Conservation (phyloP, 2,888 invertebrate genomes). For the Phyto melanocephala region DNA sequence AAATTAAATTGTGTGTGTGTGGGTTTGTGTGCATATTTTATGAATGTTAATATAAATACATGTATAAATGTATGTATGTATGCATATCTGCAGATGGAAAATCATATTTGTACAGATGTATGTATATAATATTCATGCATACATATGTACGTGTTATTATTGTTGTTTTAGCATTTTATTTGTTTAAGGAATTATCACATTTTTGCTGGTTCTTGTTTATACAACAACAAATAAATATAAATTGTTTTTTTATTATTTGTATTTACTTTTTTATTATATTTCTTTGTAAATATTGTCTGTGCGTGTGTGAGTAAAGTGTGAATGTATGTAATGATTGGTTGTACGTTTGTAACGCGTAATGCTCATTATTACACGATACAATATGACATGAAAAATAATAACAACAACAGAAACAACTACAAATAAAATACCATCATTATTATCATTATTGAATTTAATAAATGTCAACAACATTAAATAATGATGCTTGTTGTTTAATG, state of each 20-base stretch:
- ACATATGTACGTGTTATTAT: background rate
- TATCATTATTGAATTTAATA: slow-evolving; percentile 34
- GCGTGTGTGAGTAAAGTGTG: too few relatives aligned
- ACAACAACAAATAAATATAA: slow-evolving; percentile 30
- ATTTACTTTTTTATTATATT: slow-evolving; percentile 2
- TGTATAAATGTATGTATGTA: background rate
- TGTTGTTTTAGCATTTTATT: background rate
- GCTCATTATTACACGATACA: slow-evolving; percentile 3
- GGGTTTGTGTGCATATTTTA: background rate
- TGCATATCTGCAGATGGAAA: background rate
- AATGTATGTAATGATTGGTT: too few relatives aligned
- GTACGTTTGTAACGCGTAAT: too few relatives aligned
- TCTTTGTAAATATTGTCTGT: background rate
- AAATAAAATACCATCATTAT: slow-evolving; percentile 6
- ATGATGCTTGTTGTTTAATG: slow-evolving; percentile 21
- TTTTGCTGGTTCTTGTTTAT: slow-evolving; percentile 25
- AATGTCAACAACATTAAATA: slow-evolving; percentile 46
- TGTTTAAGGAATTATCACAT: slow-evolving; percentile 32
- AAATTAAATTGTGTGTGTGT: slow-evolving; percentile 7
- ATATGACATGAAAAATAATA: slow-evolving; percentile 23
- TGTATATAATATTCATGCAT: background rate
- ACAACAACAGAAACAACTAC: background rate
- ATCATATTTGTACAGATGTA: too few relatives aligned
- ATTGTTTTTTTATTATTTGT: too few relatives aligned
- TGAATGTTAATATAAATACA: too few relatives aligned